phyloP scores from a whole-genome alignment of 2,888 invertebrate genomes.

The Pollenia angustigena region DNA sequence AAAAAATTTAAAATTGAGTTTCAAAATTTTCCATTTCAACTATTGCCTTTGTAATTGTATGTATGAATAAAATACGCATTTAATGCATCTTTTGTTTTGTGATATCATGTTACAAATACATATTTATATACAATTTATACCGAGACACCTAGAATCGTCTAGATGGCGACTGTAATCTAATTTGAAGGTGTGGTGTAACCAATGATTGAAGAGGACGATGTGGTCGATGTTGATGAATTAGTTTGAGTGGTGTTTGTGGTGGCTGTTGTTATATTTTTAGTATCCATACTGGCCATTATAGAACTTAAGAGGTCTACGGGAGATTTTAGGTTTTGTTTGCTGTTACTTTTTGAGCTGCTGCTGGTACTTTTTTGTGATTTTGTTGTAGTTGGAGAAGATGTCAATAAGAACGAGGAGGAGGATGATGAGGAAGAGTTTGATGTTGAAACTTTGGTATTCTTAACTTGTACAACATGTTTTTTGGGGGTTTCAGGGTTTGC shows the following conservation, averaged over 20 bases:
- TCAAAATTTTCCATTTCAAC: constrained; percentile 36
- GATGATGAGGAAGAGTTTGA: constrained; percentile 31
- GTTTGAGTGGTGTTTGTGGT: constrained; percentile 52
- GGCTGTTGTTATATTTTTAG: constrained; percentile 77
- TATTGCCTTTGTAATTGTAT: constrained; percentile 32
- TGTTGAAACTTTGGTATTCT: constrained; percentile 61
- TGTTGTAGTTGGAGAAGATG: constrained; percentile 37
- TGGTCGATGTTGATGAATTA: constrained; percentile 29
- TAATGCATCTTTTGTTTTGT: constrained; percentile 31
- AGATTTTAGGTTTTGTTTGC: constrained; percentile 68
- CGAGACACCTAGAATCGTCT: not conserved
- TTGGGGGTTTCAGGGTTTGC: constrained; percentile 62
- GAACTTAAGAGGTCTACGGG: constrained; percentile 83
- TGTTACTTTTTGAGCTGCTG: constrained; percentile 41
- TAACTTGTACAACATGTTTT: constrained; percentile 47
- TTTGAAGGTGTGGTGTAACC: constrained; percentile 58
- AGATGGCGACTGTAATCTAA: constrained; percentile 23
- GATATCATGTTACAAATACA: constrained; percentile 43
- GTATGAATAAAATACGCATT: constrained; percentile 28
- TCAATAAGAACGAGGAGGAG: not conserved
- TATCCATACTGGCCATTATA: constrained; percentile 84
- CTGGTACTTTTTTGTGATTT: constrained; percentile 71
- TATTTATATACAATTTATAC: constrained; percentile 45
- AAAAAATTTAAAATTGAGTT: constrained; percentile 10
- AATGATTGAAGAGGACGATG: constrained; percentile 12